Base-by-base conservation (phyloP, 2,113 vertebrate genomes). In the Ranitomeya imitator region DNA sequence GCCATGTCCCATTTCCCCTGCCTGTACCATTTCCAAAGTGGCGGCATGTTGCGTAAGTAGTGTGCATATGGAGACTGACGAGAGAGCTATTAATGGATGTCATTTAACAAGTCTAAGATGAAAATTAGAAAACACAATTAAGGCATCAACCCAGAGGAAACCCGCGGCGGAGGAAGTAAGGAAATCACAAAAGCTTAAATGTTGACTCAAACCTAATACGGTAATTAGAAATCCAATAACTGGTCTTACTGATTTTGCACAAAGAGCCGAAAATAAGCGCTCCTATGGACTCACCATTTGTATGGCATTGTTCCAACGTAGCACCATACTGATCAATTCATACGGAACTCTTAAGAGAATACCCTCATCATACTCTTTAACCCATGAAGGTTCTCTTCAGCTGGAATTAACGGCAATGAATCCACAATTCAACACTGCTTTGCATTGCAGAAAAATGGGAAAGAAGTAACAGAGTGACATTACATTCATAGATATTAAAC, bases 41-140 rank as follows among this genome's bases (percentile, higher is more conserved):
- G 51, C n/a, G 57, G 15, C 85, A 21, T 87, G 77, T 63, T 55
- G 77, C 59, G 51, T 86, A 54, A 54, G 60, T 26, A 87, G 77
- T 2, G 54, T 14, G 52, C 77, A 86, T 19, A 65, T 19, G 77
- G 52, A 52, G 85, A 65, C 12, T 21, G 59, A 45, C 55, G 18
- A 51, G 51, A 80, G 61, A 87, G 31, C 76, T 79, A 87, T 57
- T 71, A 80, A 80, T 67, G 52, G 77, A 87, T 87, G 77, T 31
- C 52, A 31, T 80, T 55, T 80, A 87, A 79, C 77, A 80, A 61
- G 76, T 69, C 57, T 55, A 78, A 79, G 45, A 60, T 23, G 59
- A 78, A 78, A 78, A 78, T 51, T 59, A 86, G 57, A 86, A 69
- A 86, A 67, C 61, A 79, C 51, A 80, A 86, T 87, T 80, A 87